Evolutionary conservation across 2,113 vertebrate species (phyloP).

Genomic region (Ameiurus melas): DNA sequence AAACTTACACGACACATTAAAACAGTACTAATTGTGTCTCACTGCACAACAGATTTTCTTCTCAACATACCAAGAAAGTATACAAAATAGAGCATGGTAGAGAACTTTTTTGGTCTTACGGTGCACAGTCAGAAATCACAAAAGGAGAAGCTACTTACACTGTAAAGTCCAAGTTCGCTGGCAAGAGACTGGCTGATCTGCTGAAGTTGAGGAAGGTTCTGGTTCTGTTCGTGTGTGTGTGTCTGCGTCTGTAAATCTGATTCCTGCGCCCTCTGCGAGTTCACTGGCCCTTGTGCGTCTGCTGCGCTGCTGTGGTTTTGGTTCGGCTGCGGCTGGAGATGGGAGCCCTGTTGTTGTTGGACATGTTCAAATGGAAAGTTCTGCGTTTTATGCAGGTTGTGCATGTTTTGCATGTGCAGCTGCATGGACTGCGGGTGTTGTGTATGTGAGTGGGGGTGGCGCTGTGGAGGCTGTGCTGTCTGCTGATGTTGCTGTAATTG

Average conservation of each 20-base stretch:
- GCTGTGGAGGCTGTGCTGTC: slow-evolving; percentile 43
- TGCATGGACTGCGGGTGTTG: slow-evolving; percentile 51
- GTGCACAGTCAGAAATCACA: background rate
- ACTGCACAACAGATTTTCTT: slow-evolving; percentile 1
- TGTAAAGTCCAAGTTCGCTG: slow-evolving; percentile 68
- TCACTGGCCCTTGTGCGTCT: slow-evolving; percentile 18
- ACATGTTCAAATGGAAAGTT: slow-evolving; percentile 55
- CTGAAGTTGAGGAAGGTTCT: slow-evolving; percentile 61
- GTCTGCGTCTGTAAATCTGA: slow-evolving; percentile 5
- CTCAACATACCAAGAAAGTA: background rate
- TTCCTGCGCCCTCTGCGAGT: slow-evolving; percentile 53
- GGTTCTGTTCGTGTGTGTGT: slow-evolving; percentile 30
- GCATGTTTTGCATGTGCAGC: slow-evolving; percentile 61
- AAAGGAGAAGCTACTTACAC: slow-evolving; percentile 55
- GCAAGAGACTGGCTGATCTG: slow-evolving; percentile 67
- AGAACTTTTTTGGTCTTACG: background rate
- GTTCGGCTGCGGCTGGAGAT: slow-evolving; percentile 52
- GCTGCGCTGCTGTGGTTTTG: slow-evolving; percentile 52
- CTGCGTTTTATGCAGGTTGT: slow-evolving; percentile 64
- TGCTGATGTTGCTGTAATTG: slow-evolving; percentile 62
- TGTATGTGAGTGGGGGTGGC: slow-evolving; percentile 39
- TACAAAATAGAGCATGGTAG: background rate
- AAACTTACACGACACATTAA: background rate
- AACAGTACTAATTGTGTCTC: background rate
- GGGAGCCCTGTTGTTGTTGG: slow-evolving; percentile 26